A percentile compares a stretch with the other conserved stretches of the same genome.
Conservation (phyloP, 2,797 vertebrate species). For the Onychomys arenicola region DNA sequence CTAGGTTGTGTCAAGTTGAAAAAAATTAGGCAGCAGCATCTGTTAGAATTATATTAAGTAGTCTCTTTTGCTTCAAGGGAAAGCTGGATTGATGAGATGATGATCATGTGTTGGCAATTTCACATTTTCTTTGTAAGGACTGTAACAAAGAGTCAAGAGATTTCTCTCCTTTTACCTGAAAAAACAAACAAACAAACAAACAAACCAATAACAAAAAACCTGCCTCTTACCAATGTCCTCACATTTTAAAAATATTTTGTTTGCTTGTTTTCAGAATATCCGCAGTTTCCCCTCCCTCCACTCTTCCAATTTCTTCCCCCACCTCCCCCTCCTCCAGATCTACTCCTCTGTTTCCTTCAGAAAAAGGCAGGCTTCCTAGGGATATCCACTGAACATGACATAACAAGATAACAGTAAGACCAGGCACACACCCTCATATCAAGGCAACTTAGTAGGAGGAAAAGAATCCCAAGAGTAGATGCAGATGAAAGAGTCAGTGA, state of each 20-base stretch:
- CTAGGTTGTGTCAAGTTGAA: not conserved
- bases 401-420: not conserved
- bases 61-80: not conserved
- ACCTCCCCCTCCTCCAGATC: not conserved
- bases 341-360: not conserved
- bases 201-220: not conserved
- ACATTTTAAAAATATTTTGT: not conserved
- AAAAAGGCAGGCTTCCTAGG: not conserved
- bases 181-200: not conserved
- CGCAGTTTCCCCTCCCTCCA: not conserved
- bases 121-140: not conserved
- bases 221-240: not conserved
- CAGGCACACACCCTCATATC: not conserved
- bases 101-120: not conserved
- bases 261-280: too few relatives aligned
- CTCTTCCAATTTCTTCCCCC: not conserved
- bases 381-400: not conserved
- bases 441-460: not conserved
- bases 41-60: slow-evolving; percentile 30
- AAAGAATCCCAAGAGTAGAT: not conserved
- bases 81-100: slow-evolving; percentile 1
- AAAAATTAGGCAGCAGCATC: not conserved
- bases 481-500: not conserved
- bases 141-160: not conserved
- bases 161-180: not conserved